Conservation (phyloP, 1,140 invertebrate genomes). For the Phymastichus coffea region DNA sequence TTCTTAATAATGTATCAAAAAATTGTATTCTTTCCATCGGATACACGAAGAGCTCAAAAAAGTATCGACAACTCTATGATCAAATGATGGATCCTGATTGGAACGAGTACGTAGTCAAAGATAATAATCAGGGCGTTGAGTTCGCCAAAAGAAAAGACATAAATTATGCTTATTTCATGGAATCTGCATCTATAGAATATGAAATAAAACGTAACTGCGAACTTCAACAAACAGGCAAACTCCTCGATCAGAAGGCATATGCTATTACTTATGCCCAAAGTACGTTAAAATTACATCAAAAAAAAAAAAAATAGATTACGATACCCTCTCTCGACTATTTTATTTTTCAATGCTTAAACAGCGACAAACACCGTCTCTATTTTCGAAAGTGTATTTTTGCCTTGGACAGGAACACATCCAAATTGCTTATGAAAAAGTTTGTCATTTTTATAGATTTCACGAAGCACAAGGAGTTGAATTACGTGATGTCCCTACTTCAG, state of each 20-base stretch:
- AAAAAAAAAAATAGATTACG: neutral
- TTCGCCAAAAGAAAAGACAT: conserved; percentile 58
- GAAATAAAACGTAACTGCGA: conserved; percentile 75
- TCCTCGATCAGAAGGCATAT: conserved; percentile 81
- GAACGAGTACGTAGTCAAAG: conserved; percentile 61
- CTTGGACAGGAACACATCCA: no score
- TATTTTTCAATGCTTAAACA: neutral
- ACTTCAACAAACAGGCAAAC: conserved; percentile 72
- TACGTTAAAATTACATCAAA: conserved; percentile 43
- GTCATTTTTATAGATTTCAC: conserved; percentile 10
- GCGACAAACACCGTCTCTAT: no score
- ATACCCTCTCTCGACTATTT: neutral
- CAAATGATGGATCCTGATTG: conserved; percentile 67
- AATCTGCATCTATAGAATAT: conserved; percentile 81
- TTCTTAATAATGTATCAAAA: no score
- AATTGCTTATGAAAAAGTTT: neutral
- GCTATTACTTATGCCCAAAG: conserved; percentile 79
- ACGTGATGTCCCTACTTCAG: conserved; percentile 74
- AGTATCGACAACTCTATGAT: conserved; percentile 75
- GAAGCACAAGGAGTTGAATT: conserved; percentile 69
- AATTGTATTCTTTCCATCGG: conserved; percentile 69
- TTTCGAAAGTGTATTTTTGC: no score
- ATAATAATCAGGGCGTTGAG: conserved; percentile 71
- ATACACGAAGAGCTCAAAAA: conserved; percentile 66
- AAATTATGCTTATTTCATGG: conserved; percentile 81